Conservation (phyloP, 2,797 vertebrate species). For the Gymnocypris eckloni region DNA sequence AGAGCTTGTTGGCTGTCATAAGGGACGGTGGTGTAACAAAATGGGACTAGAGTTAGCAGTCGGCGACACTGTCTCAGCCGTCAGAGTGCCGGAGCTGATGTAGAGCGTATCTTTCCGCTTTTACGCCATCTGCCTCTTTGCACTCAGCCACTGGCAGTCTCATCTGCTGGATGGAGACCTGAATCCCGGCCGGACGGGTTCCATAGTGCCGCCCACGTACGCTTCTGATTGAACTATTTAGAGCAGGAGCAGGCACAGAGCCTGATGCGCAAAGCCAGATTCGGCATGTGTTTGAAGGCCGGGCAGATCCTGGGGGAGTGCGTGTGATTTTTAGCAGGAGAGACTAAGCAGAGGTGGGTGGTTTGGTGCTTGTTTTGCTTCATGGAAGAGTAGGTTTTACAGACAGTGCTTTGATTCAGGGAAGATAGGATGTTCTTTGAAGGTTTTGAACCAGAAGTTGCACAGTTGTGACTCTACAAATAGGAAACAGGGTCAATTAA, state of each 20-base stretch:
- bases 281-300: conserved; percentile 56
- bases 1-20: conserved; percentile 12
- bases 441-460: conserved; percentile 8
- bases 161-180: conserved; percentile 70
- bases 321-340: conserved; percentile 21
- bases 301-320: conserved; percentile 49
- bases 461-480: not conserved
- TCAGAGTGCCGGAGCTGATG: conserved; percentile 69
- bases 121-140: conserved; percentile 73
- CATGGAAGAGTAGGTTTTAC: conserved; percentile 23
- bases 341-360: conserved; percentile 23
- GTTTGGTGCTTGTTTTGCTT: conserved; percentile 28
- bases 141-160: conserved; percentile 67
- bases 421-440: conserved; percentile 16
- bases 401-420: conserved; percentile 26
- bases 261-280: conserved; percentile 41
- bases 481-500: not conserved
- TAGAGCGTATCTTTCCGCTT: conserved; percentile 78
- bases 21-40: conserved; percentile 44
- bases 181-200: conserved; percentile 65
- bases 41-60: conserved; percentile 63
- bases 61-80: conserved; percentile 63
- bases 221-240: conserved; percentile 60
- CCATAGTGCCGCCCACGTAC: conserved; percentile 43
- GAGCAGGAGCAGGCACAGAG: conserved; percentile 63